A percentile compares a stretch with the other conserved stretches of the same genome.
These are phyloP conservation scores for Motacilla tschutschensis DNA, from an alignment of 2,113 vertebrate genomes.

Conservation along the genomic window DNA sequence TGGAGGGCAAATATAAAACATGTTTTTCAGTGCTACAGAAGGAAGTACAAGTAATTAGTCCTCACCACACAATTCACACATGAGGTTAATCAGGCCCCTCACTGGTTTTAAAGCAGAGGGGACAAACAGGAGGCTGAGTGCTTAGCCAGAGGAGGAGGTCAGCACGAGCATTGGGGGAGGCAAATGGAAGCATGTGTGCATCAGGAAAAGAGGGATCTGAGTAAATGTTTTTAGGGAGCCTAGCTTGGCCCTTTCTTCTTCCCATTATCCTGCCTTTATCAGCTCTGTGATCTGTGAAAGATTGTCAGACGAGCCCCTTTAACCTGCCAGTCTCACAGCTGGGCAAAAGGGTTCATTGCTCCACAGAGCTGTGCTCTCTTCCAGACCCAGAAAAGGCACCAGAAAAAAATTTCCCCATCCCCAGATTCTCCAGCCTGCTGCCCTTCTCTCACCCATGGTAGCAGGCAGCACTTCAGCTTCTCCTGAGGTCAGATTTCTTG, in stretches of 20 bases:
- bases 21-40: conserved; percentile 69
- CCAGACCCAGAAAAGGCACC: background rate
- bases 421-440: background rate
- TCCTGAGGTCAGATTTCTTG: background rate
- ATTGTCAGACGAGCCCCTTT: background rate
- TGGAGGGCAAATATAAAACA: conserved; percentile 59
- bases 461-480: background rate
- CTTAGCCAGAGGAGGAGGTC: background rate
- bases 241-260: background rate
- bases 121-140: conserved; percentile 24
- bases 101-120: conserved; percentile 21
- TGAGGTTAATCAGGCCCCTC: conserved; percentile 46
- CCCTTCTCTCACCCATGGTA: background rate
- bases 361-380: background rate
- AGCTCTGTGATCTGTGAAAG: background rate
- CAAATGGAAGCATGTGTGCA: background rate
- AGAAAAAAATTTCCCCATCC: background rate
- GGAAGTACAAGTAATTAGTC: conserved; percentile 74
- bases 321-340: background rate
- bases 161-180: background rate
- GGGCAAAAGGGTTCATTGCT: background rate
- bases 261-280: background rate
- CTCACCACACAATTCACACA: conserved; percentile 34
- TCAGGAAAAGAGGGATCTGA: background rate
- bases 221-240: background rate